Conservation (phyloP, 2,113 vertebrate genomes). For the Podocnemis expansa region DNA sequence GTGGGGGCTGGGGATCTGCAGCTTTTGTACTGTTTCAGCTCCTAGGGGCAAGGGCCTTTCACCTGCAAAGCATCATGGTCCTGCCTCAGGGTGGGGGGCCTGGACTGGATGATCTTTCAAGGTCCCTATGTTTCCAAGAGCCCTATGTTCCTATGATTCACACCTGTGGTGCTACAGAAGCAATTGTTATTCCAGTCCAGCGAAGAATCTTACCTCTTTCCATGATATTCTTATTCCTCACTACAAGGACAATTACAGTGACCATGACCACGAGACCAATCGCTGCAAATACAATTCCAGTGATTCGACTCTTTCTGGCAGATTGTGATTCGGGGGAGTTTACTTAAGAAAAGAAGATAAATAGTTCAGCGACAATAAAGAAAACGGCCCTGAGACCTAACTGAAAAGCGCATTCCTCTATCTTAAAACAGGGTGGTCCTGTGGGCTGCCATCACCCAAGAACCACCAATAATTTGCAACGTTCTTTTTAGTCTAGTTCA, state of each 20-base stretch:
- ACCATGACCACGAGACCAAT: neutral
- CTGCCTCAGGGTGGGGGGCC: neutral
- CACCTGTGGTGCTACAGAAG: neutral
- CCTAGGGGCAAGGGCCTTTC: neutral
- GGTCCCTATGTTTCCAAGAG: too few species aligned
- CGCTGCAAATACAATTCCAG: fast-evolving
- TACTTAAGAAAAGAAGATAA: neutral
- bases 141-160: neutral
- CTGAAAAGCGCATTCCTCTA: neutral
- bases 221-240: fast-evolving
- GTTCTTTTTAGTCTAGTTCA: too few species aligned
- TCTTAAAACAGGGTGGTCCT: neutral
- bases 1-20: neutral
- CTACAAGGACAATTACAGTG: too few species aligned
- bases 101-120: neutral
- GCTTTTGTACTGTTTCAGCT: neutral
- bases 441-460: neutral
- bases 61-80: neutral
- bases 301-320: fast-evolving
- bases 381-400: neutral
- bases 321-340: fast-evolving
- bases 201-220: neutral
- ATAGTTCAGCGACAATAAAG: neutral
- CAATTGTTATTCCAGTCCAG: neutral
- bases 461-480: neutral